Conservation (phyloP, 1,140 invertebrate species). For the Cydia strobilella region DNA sequence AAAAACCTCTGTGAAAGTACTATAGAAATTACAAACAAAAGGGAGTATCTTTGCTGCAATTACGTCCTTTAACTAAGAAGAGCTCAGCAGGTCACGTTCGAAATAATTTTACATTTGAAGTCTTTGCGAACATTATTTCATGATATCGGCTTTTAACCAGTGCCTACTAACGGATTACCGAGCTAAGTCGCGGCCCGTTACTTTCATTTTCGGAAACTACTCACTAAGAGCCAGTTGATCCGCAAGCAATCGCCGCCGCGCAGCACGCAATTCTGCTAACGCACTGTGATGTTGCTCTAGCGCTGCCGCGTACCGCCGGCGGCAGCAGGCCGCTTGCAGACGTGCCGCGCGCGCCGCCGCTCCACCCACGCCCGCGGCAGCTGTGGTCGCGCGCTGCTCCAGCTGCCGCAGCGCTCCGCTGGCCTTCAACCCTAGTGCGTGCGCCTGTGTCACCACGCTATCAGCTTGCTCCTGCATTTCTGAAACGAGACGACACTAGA, state of each 20-base stretch:
- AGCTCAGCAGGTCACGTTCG: no score
- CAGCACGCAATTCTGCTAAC: conserved; percentile 86
- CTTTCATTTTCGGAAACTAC: conserved; percentile 1
- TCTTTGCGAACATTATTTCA: no score
- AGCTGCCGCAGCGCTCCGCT: conserved; percentile 72
- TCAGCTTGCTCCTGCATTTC: conserved; percentile 82
- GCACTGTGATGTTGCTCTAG: conserved; percentile 88
- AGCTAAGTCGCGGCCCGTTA: no score
- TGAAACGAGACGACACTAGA: conserved; percentile 55
- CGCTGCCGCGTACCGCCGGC: conserved; percentile 78
- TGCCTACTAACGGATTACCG: no score
- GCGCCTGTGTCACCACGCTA: conserved; percentile 57
- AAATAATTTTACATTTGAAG: no score
- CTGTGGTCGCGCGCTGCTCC: conserved; percentile 49
- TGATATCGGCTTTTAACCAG: no score
- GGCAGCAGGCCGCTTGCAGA: conserved; percentile 12
- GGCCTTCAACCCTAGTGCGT: conserved; percentile 62
- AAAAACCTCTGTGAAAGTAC: no score
- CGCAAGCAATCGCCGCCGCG: conserved; percentile 83
- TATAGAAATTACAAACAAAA: no score
- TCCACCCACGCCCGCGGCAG: conserved; percentile 58
- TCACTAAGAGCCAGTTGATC: conserved; percentile 88
- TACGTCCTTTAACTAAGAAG: no score
- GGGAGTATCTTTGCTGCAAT: no score
- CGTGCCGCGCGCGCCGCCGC: not conserved